Percentiles rank a stretch among this genome's conserved stretches.
Conservation (phyloP, 2,888 invertebrate species). For the Thecocarcelia acutangulata region DNA sequence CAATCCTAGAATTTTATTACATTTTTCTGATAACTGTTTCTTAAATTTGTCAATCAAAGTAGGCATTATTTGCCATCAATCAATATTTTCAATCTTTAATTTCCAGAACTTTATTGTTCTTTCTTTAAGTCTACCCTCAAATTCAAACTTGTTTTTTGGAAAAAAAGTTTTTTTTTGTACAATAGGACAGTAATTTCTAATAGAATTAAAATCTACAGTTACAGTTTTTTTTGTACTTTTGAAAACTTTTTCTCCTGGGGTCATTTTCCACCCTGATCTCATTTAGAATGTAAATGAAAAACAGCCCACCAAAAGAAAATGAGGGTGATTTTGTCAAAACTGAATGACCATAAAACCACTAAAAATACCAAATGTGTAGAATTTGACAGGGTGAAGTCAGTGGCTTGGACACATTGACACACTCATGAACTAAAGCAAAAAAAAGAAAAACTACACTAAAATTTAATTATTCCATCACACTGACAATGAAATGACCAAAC, state of each 20-base stretch:
- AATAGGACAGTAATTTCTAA: slow-evolving; percentile 31
- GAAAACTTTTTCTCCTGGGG: slow-evolving; percentile 22
- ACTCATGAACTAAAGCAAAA: slow-evolving; percentile 19
- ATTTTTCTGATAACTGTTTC: no score
- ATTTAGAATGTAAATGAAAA: background rate
- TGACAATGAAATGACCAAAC: slow-evolving; percentile 53
- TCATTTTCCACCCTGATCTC: slow-evolving; percentile 30
- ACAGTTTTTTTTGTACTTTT: background rate
- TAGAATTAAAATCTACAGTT: slow-evolving; percentile 20
- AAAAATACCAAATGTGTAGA: slow-evolving; percentile 21
- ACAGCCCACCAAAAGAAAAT: background rate
- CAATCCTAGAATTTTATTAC: no score
- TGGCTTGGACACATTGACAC: slow-evolving; percentile 34
- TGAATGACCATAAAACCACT: slow-evolving; percentile 43
- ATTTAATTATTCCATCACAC: slow-evolving; percentile 57
- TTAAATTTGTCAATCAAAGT: no score
- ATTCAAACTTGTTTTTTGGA: slow-evolving; percentile 12
- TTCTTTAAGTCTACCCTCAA: background rate
- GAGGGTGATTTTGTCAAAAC: slow-evolving; percentile 31
- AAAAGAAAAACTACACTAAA: background rate
- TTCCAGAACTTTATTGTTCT: background rate
- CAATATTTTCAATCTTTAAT: background rate
- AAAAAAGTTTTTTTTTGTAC: slow-evolving; percentile 8
- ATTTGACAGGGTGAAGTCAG: slow-evolving; percentile 12
- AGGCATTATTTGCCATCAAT: background rate